Evolutionary conservation across 1,140 invertebrate species (phyloP).

Genomic region (Drosophila virilis): DNA sequence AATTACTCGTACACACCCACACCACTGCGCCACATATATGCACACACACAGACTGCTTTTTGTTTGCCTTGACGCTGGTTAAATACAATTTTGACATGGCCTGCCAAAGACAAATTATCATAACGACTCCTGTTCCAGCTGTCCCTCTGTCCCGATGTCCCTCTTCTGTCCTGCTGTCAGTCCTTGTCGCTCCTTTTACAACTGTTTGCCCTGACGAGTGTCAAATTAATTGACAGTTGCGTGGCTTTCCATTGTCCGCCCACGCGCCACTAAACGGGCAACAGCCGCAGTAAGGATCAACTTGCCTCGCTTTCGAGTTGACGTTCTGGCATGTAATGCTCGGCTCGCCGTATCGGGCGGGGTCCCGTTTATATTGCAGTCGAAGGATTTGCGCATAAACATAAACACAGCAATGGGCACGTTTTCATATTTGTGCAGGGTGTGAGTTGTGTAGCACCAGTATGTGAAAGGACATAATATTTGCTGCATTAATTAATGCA

Average conservation of each 20-base stretch:
- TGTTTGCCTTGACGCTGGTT: constrained; percentile 32
- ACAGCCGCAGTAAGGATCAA: constrained; percentile 30
- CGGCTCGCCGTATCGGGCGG: background rate
- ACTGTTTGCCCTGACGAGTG: constrained; percentile 33
- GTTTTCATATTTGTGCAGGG: constrained; percentile 30
- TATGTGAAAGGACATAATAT: constrained; percentile 64
- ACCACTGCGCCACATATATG: background rate
- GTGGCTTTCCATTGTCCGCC: constrained; percentile 36
- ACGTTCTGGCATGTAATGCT: constrained; percentile 38
- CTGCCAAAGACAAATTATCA: constrained; percentile 60
- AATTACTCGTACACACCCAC: constrained; percentile 33
- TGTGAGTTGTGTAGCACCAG: background rate
- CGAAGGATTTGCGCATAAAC: constrained; percentile 35
- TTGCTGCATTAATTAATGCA: constrained; percentile 65
- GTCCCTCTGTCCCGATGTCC: background rate
- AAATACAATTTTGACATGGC: constrained; percentile 56
- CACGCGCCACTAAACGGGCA: constrained; percentile 36
- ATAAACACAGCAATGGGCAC: constrained; percentile 38
- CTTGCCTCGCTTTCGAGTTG: constrained; percentile 4
- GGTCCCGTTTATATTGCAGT: constrained; percentile 16
- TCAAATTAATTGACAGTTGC: constrained; percentile 46
- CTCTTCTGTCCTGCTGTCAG: background rate
- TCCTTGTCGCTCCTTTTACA: constrained; percentile 19
- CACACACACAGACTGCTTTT: constrained; percentile 12
- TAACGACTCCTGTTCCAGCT: constrained; percentile 23